Evolutionary conservation across 1,140 invertebrate species (phyloP), one percentile per base, ranked within the genome.

Genomic region (Brachionus koreanus): DNA sequence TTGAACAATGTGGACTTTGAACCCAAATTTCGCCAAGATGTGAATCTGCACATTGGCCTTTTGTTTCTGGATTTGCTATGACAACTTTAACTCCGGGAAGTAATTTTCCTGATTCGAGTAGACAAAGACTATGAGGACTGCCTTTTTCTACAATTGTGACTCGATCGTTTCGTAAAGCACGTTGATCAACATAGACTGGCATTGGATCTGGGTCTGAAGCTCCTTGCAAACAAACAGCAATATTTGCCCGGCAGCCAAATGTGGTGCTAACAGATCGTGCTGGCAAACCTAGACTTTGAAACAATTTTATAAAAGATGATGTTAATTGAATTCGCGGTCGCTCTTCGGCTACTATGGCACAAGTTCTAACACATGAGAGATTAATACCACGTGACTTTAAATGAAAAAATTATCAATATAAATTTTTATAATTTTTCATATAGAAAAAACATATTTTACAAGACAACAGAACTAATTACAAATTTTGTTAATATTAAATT

Each of bases 31-130:
- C 98, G 76, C 98, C 98, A 16, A 99, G 90, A 90, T 99, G 96
- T 0, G 97, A 98, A 86, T 99, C 98, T 0, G 97, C 97, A 88
- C 97, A 99, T 88, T 99, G 98, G 2, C 97, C 97, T 86, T 97
- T 97, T 0, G 97, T 98, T 85, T 99, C 97, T 3, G 98, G 97
- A 91, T 99, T 98, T 0, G 98, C 98, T 84, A 99, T 99, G 65
- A 98, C 90, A 16, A 98, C 95, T 90, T 98, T 98, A 2, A 98
- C 95, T 7, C 98, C 97, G 0, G 97, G 97, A 49, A 99, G 88
- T 7, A 99, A 89, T 86, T 90, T 99, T 0, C 98, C 98, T 13
- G 96, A 98, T 87, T 99, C 97, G 91, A 98, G 96, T 3, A 99
- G 88, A 87, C 96, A 97, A 7, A 99, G 89, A 49, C 95, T 97